Base-by-base conservation (phyloP, 2,113 vertebrate genomes). In the Setophaga coronata region DNA sequence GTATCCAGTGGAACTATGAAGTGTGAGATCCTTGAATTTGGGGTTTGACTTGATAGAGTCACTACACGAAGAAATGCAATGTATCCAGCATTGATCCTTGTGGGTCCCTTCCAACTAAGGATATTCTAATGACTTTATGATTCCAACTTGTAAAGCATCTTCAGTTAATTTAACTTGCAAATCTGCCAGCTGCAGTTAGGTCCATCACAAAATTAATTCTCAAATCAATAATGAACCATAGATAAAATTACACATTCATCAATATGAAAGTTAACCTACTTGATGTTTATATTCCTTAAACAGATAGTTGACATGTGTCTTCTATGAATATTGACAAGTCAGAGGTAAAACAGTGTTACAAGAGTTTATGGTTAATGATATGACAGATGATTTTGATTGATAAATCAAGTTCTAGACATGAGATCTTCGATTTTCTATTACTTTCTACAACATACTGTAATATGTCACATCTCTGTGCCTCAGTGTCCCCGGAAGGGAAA, bases 211-310 rank as follows among this genome's bases (percentile, higher is more conserved):
- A 94, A 83, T 81, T 81, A 95, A 89, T 88, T 92, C 89, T 60
- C 60, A 87, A 93, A 82, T 86, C 92, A 90, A 88, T 97, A 93
- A 95, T 26, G 54, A 94, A 70, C 51, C 56, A 78, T 13, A 48
- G 76, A 93, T 70, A 90, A 90, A 90, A 67, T 73, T 47, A 95
- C 17, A 86, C 15, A 58, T 62, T 56, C 15, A 74, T 90, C 79
- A 86, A 58, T 78, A 88, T 12, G 8, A n/a, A 87, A 54, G 67
- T 89, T 86, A 93, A 88, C 58, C 38, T 80, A 43, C 34, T 62
- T 82, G 71, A 93, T 67, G 66, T 70, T 85, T 82, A 45, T 36
- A 47, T 18, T 70, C 26, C 20, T 90, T 60, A 56, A 77, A 89
- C 43, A 95, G 36, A 74, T 29, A 85, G 38, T 3, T 73, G 54